Conservation (phyloP, 2,113 vertebrate genomes). For the Oncorhynchus gorbuscha region DNA sequence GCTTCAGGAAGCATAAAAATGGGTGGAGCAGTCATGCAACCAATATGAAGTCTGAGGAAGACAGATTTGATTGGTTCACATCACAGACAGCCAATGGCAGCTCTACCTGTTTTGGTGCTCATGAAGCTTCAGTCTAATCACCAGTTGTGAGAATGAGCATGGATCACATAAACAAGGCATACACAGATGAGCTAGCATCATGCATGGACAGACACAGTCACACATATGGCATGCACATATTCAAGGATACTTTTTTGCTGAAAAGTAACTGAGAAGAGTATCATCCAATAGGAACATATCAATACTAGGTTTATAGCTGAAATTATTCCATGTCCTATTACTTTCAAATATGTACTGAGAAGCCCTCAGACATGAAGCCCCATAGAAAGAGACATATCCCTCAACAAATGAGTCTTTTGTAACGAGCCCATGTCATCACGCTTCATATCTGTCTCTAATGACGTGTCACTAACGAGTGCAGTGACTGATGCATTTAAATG, state of each 20-base stretch:
- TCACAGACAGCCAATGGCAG: neutral
- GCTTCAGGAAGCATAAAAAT: neutral
- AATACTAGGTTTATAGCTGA: no score
- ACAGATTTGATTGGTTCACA: neutral
- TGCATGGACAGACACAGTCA: conserved; percentile 1
- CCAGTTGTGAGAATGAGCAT: neutral
- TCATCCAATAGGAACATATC: no score
- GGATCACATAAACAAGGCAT: neutral
- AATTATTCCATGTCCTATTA: no score
- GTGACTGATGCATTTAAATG: neutral
- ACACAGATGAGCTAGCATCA: neutral
- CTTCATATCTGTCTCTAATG: neutral
- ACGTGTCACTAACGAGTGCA: conserved; percentile 19
- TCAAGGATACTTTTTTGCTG: neutral
- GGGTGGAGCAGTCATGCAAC: neutral
- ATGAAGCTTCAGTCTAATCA: conserved; percentile 9
- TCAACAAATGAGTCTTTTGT: neutral
- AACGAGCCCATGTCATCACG: neutral
- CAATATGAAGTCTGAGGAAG: neutral
- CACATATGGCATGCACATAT: conserved; percentile 21
- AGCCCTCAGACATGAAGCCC: neutral
- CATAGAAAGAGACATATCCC: neutral
- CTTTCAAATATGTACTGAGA: no score
- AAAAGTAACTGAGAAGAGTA: no score
- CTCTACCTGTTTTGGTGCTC: neutral